Evolutionary conservation across 2,797 vertebrate genomes (phyloP).

Genomic region (Aulostomus chinensis): DNA sequence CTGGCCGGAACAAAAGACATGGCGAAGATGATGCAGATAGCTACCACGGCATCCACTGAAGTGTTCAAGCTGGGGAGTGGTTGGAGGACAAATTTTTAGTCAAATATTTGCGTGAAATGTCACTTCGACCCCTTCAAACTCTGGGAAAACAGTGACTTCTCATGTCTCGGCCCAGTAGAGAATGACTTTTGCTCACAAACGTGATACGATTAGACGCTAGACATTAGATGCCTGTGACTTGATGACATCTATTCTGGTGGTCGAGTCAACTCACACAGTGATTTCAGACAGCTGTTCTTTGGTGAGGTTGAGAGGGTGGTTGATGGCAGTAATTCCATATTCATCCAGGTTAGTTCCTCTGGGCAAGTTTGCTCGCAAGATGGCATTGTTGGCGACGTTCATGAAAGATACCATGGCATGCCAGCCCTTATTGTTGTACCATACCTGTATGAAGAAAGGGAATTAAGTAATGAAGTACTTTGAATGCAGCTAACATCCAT

Average conservation of each 20-base stretch:
- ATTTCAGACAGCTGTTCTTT: conserved; percentile 95
- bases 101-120: background rate
- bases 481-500: background rate
- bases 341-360: conserved; percentile 78
- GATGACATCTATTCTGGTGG: too few relatives aligned
- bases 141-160: too few relatives aligned
- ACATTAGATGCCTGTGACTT: too few relatives aligned
- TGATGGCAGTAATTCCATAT: conserved; percentile 88
- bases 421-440: conserved; percentile 99
- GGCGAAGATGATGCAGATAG: conserved; percentile 94
- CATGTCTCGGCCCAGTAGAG: too few relatives aligned
- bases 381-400: conserved; percentile 92
- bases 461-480: background rate
- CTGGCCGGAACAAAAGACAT: conserved; percentile 96
- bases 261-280: conserved; percentile 86
- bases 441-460: conserved; percentile 79
- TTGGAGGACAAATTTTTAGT: background rate
- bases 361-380: conserved; percentile 86
- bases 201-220: too few relatives aligned
- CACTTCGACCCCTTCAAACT: too few relatives aligned
- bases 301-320: conserved; percentile 94
- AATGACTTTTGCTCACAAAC: too few relatives aligned
- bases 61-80: conserved; percentile 83
- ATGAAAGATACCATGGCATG: conserved; percentile 92
- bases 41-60: conserved; percentile 90